Evolutionary conservation across 2,113 vertebrate species (phyloP), one percentile per base, ranked within the genome.

Genomic region (Leptocoma aspasia): DNA sequence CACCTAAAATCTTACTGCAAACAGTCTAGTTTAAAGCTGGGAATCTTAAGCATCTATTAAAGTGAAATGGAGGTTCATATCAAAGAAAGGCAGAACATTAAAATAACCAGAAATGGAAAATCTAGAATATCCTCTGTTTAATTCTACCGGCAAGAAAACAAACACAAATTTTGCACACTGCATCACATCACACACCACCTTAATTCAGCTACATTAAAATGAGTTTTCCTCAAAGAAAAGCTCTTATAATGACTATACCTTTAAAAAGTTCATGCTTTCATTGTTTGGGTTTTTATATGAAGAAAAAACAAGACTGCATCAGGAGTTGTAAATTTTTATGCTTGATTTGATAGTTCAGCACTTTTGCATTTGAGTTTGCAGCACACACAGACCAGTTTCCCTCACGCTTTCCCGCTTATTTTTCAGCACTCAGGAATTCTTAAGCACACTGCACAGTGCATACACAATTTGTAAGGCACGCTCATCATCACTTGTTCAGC

Each of bases 261-360:
- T 93, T 91, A 72, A 92, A 91, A 93, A 84, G 23, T 82, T 96
- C 84, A 80, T 93, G 64, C 93, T 95, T 91, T 89, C 92, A 75
- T 78, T 90, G 76, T 81, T 86, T 89, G 77, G 63, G 69, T 76
- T 92, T 94, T 86, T 92, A 82, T 63, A 88, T 15, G 71, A 95
- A 86, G 33, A 69, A 93, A 86, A 94, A 92, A 47, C 81, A 95
- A 77, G 52, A 78, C 13, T 95, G 75, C 94, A 94, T 81, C 82
- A 94, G 71, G 66, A 97, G 81, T 47, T 89, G 92, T 84, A 90
- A 47, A 91, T 73, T 96, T 95, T 85, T 42, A 59, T 81, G 78
- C 47, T 65, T 91, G 95, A 95, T 97, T 86, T 92, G 81, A 94
- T 96, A 97, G 94, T 45, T 96, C 72, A 97, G 82, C 85, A 97